Evolutionary conservation across 2,888 invertebrate species (phyloP), one percentile per base, ranked within the genome.

Genomic region (Leptinotarsa juncta): DNA sequence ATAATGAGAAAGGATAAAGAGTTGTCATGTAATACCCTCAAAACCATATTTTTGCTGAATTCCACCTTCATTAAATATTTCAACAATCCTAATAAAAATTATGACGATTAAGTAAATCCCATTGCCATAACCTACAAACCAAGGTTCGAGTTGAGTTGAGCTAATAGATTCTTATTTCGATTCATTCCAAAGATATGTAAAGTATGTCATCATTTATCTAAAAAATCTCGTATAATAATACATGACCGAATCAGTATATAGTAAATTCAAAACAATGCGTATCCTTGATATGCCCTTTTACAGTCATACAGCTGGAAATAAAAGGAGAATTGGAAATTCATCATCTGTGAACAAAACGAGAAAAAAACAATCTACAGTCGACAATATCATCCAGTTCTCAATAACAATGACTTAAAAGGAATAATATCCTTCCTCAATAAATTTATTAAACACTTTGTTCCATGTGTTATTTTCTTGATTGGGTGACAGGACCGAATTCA

Each of bases 331-430:
- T 71, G 71, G 67, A 72, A 75, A 77, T 78, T 76, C 73, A 77
- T 78, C 78, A 81, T 78, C 78, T 72, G 70, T 70, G 72, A 71
- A 74, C 70, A 73, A 76, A 79, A 76, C 72, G 77, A 78, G 77
- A 81, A 79, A 79, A n/a, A 79, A 79, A 79, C 75, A 79, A 76
- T 78, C 70, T 73, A 62, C 69, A 69, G 50, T 67, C 72, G 65
- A 73, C 71, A 75, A 76, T 78, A 78, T 78, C 76, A 73, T 74
- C 76, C 78, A 73, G 76, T 79, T 80, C 76, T 82, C 81, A 82
- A 81, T 80, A 82, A 79, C 82, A 80, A 77, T 73, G 74, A 76
- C 82, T 80, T 80, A 79, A 81, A 81, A 79, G 82, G 82, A 78
- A 71, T 78, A 70, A 78, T 80, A 81, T 80, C 82, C 81, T 82